A percentile compares a stretch with the other conserved stretches of the same genome.
These are phyloP conservation scores for Metallyticus violacea DNA, from an alignment of 2,888 invertebrate genomes.

Conservation along the genomic window DNA sequence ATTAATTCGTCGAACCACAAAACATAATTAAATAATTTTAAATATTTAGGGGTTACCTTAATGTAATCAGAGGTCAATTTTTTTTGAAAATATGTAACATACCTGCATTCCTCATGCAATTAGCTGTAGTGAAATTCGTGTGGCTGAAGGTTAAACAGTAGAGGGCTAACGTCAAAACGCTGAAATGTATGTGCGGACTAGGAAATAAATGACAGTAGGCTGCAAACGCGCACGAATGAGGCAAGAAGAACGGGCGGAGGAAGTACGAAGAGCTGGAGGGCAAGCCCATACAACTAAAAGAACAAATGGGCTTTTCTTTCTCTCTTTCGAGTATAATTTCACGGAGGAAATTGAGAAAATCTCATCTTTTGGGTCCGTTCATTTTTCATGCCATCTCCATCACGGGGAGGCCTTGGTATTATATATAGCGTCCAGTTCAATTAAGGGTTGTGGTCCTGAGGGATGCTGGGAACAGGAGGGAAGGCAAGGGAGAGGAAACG, in stretches of 20 bases:
- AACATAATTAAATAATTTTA: too few species aligned
- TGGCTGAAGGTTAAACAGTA: too few species aligned
- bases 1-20: too few species aligned
- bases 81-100: too few species aligned
- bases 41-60: too few species aligned
- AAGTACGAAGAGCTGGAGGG: not conserved
- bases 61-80: too few species aligned
- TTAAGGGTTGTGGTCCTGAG: slow-evolving; percentile 40
- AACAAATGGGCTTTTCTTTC: slow-evolving; percentile 35
- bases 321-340: slow-evolving; percentile 48
- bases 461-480: not conserved
- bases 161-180: too few species aligned
- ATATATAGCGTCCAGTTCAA: slow-evolving; percentile 45
- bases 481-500: not conserved
- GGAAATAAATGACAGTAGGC: not conserved
- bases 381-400: slow-evolving; percentile 52
- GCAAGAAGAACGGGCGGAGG: slow-evolving; percentile 5
- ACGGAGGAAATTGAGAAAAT: slow-evolving; percentile 50
- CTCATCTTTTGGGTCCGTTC: slow-evolving; percentile 48
- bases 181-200: too few species aligned
- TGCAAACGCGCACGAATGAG: slow-evolving; percentile 1
- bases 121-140: too few species aligned
- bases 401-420: slow-evolving; percentile 27
- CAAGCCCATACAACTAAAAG: slow-evolving; percentile 26
- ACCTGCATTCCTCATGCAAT: too few species aligned